A percentile compares a stretch with the other conserved stretches of the same genome.
phyloP scores from a whole-genome alignment of 2,888 invertebrate species.

The Cantharis rufa region DNA sequence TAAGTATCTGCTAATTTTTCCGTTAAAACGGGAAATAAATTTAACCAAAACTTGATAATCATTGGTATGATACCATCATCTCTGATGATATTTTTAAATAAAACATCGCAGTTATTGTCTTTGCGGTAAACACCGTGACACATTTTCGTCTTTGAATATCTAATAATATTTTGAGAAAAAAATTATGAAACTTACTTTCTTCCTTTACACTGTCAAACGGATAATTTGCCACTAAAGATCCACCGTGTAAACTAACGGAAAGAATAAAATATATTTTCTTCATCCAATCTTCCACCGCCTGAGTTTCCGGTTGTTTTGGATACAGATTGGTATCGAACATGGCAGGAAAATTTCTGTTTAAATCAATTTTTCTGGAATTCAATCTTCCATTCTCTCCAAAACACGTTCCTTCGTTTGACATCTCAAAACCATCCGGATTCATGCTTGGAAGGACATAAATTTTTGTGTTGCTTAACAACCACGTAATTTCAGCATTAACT shows the following conservation, averaged over 20 bases:
- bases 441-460: slow-evolving; percentile 75
- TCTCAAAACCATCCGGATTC: slow-evolving; percentile 75
- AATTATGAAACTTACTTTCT: slow-evolving; percentile 42
- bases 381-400: slow-evolving; percentile 42
- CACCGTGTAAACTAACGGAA: slow-evolving; percentile 68
- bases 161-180: no score
- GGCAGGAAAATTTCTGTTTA: slow-evolving; percentile 70
- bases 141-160: neutral
- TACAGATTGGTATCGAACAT: slow-evolving; percentile 54
- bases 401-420: slow-evolving; percentile 45
- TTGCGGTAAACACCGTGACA: neutral
- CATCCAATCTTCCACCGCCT: slow-evolving; percentile 65
- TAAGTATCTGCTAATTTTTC: no score
- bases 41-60: neutral
- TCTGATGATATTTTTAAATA: neutral
- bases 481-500: slow-evolving; percentile 57
- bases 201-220: slow-evolving; percentile 65
- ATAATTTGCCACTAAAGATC: slow-evolving; percentile 71
- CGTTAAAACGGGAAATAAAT: neutral
- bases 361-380: slow-evolving; percentile 47
- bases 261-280: slow-evolving; percentile 62
- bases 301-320: slow-evolving; percentile 61
- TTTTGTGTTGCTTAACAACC: slow-evolving; percentile 67
- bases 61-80: neutral
- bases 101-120: neutral